Conservation (phyloP, 2,888 invertebrate genomes). For the Drosophila seclusa region DNA sequence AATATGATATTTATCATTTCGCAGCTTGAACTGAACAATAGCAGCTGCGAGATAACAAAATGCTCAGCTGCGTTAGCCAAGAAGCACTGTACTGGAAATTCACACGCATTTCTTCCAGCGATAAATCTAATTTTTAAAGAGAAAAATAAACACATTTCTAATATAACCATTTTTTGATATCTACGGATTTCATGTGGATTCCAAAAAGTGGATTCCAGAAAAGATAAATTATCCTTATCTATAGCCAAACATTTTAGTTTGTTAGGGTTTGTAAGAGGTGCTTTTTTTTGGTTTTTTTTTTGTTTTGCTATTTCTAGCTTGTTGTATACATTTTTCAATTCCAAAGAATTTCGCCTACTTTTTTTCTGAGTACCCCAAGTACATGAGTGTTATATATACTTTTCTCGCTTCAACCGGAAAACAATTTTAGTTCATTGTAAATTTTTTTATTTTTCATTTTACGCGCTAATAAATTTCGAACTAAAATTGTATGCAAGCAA, state of each 20-base stretch:
- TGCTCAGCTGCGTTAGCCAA: constrained; percentile 20
- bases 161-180: not conserved
- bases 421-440: constrained; percentile 8
- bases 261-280: too few relatives aligned
- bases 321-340: not conserved
- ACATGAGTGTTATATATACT: not conserved
- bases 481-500: constrained; percentile 43
- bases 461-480: constrained; percentile 39
- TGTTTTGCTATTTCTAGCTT: not conserved
- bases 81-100: constrained; percentile 9
- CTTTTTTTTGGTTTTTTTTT: too few relatives aligned
- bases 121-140: not conserved
- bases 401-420: constrained; percentile 29
- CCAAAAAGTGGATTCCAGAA: not conserved
- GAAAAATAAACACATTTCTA: not conserved
- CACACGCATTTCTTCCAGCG: not conserved
- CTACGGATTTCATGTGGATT: not conserved
- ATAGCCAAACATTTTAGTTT: not conserved
- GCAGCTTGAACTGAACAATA: not conserved
- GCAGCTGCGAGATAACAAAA: constrained; percentile 43
- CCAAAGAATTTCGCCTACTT: not conserved
- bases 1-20: constrained; percentile 14
- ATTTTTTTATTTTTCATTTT: constrained; percentile 12
- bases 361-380: not conserved
- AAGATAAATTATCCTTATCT: not conserved